Percentiles rank a stretch among this genome's conserved stretches.
phyloP scores from a whole-genome alignment of 2,797 vertebrate genomes.

The Yasuhikotakia modesta region DNA sequence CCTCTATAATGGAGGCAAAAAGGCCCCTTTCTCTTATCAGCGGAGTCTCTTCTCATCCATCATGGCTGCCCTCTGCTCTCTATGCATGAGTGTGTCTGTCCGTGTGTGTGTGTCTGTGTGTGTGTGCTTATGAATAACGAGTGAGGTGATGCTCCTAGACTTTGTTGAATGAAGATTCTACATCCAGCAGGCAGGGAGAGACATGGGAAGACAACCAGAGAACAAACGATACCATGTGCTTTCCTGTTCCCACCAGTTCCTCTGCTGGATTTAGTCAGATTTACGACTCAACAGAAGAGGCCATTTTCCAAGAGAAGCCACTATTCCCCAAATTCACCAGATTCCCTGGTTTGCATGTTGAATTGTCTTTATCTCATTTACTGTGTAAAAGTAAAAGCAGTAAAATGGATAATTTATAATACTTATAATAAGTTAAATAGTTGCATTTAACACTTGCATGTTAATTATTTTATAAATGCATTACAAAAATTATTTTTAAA shows the following conservation, averaged over 20 bases:
- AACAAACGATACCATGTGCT: slow-evolving; percentile 40
- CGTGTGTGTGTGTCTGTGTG: slow-evolving; percentile 17
- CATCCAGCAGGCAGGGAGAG: slow-evolving; percentile 38
- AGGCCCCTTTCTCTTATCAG: slow-evolving; percentile 44
- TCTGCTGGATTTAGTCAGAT: slow-evolving; percentile 25
- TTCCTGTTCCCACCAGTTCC: slow-evolving; percentile 36
- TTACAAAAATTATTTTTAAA: no score
- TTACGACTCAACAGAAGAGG: slow-evolving; percentile 31
- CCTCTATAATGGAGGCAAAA: slow-evolving; percentile 39
- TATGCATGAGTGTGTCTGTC: slow-evolving; percentile 28
- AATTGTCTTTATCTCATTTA: slow-evolving; percentile 4
- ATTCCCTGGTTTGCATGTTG: neutral
- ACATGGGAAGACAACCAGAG: slow-evolving; percentile 37
- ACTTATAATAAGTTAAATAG: no score
- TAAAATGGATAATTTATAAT: neutral
- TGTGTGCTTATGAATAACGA: slow-evolving; percentile 42
- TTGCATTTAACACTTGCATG: no score
- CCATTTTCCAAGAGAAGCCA: slow-evolving; percentile 32
- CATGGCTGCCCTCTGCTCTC: slow-evolving; percentile 43
- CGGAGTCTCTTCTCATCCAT: slow-evolving; percentile 51
- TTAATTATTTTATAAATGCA: no score
- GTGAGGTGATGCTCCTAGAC: slow-evolving; percentile 47
- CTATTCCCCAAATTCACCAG: neutral
- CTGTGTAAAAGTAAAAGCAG: slow-evolving; percentile 1
- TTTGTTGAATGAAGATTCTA: slow-evolving; percentile 47